Base-by-base conservation (phyloP, 2,113 vertebrate genomes). In the Mixornis gularis region DNA sequence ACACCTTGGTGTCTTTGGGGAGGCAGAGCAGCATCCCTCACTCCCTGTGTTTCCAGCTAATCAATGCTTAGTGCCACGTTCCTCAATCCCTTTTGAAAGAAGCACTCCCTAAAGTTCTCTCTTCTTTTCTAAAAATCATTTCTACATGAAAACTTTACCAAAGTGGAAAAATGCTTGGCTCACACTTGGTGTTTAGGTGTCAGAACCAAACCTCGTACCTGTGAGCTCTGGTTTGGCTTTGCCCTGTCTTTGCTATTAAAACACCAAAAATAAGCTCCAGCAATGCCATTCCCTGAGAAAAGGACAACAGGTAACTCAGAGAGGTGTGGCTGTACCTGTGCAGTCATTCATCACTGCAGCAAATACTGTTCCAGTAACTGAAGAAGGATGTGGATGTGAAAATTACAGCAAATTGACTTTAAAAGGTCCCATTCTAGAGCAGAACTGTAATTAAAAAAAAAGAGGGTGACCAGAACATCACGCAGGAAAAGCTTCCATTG, bases 161-260 rank as follows among this genome's bases (percentile, higher is more conserved):
- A 68, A 79, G 40, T 79, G 27, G 77, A 38, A 76, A 78, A 72
- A 52, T 22, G 13, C 41, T 79, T 63, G 52, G 20, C 19, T 78
- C 29, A 30, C n/a, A 26, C 13, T 29, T 49, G 19, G 8, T 46
- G 26, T 41, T 71, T 38, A 17, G 9, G 18, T 63, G 24, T 65
- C 56, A 60, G 69, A 74, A 71, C 21, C 29, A 55, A 81, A 29
- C 9, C 24, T 48, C 0, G 0, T 38, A 6, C 20, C 43, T 1
- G 2, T 30, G 68, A 70, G 49, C 56, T 89, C 49, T 85, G 55
- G 11, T 92, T 79, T 56, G 46, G 36, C 25, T 86, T n/a, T 7
- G 38, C 24, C 0, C 0, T 48, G 38, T 58, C 52, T 74, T 48
- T 70, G 5, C 52, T 52, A 58, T 19, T 49, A 62, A 41, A n/a